Evolutionary conservation across 2,113 vertebrate species (phyloP).

Genomic region (Solenodon paradoxus): DNA sequence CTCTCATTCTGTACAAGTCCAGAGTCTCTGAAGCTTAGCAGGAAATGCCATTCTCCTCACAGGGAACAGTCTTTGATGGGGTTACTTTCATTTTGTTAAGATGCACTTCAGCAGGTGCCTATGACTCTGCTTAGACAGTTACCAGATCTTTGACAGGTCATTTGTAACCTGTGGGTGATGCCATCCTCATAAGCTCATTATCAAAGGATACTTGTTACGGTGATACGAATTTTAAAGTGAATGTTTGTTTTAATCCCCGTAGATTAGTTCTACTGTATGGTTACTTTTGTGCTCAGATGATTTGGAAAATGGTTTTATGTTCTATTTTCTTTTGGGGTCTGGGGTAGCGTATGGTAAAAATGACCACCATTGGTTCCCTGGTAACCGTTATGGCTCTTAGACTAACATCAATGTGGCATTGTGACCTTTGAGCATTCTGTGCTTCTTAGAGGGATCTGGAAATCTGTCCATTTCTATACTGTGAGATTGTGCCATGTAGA

Average conservation of each 20-base stretch:
- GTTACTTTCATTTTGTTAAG: neutral
- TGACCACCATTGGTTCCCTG: neutral
- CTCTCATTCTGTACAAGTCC: neutral
- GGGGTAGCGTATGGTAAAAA: neutral
- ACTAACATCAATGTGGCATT: neutral
- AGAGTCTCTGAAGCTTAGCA: neutral
- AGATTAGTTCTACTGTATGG: neutral
- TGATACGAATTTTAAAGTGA: neutral
- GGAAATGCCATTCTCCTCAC: neutral
- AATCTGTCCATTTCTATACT: accelerated
- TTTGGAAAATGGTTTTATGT: neutral
- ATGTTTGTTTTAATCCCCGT: neutral
- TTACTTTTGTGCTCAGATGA: neutral
- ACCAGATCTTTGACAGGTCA: neutral
- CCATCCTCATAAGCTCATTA: neutral
- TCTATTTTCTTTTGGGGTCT: neutral
- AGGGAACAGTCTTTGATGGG: neutral
- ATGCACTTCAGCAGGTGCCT: accelerated
- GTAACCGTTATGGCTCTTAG: neutral
- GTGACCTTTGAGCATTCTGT: neutral
- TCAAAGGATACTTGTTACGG: neutral
- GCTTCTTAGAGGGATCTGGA: neutral
- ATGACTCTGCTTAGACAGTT: accelerated
- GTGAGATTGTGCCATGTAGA: neutral
- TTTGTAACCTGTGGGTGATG: neutral